Evolutionary conservation across 2,888 invertebrate genomes (phyloP).

Genomic region (Philhelius pedissequus): DNA sequence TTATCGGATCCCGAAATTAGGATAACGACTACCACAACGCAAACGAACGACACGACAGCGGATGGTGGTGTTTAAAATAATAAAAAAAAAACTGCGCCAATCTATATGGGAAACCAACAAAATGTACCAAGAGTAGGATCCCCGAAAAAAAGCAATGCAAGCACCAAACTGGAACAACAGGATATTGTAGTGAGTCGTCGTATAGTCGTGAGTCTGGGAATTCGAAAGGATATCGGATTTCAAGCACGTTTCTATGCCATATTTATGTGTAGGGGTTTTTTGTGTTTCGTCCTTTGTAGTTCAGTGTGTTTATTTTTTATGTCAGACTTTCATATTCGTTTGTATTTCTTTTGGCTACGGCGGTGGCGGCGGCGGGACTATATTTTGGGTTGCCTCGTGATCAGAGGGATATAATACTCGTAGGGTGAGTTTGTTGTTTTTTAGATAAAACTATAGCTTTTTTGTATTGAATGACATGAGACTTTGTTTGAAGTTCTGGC

Average conservation of each 20-base stretch:
- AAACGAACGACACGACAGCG: conserved; percentile 25
- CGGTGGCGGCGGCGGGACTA: conserved; percentile 52
- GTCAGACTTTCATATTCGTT: conserved; percentile 24
- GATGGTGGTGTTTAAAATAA: conserved; percentile 22
- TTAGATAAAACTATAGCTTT: not conserved
- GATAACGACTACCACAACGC: conserved; percentile 55
- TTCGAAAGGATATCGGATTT: conserved; percentile 66
- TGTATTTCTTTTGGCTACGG: conserved; percentile 30
- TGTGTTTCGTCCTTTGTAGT: conserved; percentile 36
- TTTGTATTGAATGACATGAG: not conserved
- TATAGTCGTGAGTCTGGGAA: conserved; percentile 45
- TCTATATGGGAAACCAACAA: conserved; percentile 16
- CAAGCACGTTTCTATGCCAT: conserved; percentile 63
- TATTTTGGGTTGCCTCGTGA: not conserved
- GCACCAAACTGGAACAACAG: conserved; percentile 55
- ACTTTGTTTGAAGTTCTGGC: not conserved
- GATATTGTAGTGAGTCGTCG: conserved; percentile 42
- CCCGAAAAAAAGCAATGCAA: conserved; percentile 15
- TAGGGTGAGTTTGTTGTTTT: not conserved
- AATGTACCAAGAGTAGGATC: not conserved
- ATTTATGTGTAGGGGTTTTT: conserved; percentile 38
- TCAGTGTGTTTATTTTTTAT: not conserved
- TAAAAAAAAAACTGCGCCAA: conserved; percentile 41
- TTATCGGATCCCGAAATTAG: conserved; percentile 57
- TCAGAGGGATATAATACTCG: not conserved